Base-by-base conservation (phyloP, 2,797 vertebrate genomes). In the Gymnoscopelus microlampas region DNA sequence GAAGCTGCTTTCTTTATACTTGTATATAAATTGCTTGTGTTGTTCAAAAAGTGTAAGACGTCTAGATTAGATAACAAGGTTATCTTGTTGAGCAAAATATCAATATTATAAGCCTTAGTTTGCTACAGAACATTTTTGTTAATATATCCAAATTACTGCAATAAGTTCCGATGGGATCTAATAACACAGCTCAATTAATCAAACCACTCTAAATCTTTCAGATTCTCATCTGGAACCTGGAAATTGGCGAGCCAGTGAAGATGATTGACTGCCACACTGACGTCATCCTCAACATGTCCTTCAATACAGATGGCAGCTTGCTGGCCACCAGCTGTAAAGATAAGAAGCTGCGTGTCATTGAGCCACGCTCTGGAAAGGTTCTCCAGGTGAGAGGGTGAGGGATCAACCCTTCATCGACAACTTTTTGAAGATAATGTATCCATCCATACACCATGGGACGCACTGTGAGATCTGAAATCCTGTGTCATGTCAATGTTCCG, bases 161-260 rank as follows among this genome's bases (percentile, higher is more conserved):
- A 32, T 32, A 5, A 5, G 4, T 32, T 32, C 32, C 32, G 5
- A 32, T 32, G 32, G 32, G 32, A 26, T 60, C 8, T 63, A 57
- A 26, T 0, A 49, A 47, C 2, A 4, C 54, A 44, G 50, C 29
- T 19, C 54, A 58, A 32, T 35, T 48, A 55, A 68, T 73, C 57
- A 5, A 61, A 56, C 50, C 44, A 39, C 60, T 55, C 68, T 35
- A 4, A 9, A 29, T 47, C 14, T 0, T 0, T 29, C 89, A 99
- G 98, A 94, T 99, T 64, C 94, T 99, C 78, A 99, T 99, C 91
- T 99, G 98, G 98, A 99, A 99, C 93, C 93, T 99, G 92, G 97
- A 98, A 11, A 91, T 95, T 0, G 98, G 96, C 0, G 98, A 99
- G 82, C 96, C 98, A 0, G 97, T 99, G 85, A 99, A 99, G 84